Percentiles rank a stretch among this genome's conserved stretches.
phyloP scores from a whole-genome alignment of 1,140 invertebrate species.

The Apolygus lucorum region DNA sequence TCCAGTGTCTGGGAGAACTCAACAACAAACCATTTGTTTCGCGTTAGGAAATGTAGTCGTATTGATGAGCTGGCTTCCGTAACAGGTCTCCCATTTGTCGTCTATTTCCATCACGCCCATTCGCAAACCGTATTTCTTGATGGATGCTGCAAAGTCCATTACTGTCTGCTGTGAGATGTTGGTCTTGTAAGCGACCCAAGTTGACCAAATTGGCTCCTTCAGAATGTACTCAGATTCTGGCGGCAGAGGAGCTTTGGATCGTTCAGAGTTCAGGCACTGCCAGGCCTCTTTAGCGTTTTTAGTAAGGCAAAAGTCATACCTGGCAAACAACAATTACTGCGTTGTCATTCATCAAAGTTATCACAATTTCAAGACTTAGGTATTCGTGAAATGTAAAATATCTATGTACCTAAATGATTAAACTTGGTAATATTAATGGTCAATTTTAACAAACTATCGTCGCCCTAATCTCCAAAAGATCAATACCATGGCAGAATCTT shows the following conservation, averaged over 20 bases:
- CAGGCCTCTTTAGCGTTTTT: not conserved
- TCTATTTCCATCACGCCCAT: slow-evolving; percentile 83
- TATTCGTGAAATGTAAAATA: no score
- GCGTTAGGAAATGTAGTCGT: slow-evolving; percentile 68
- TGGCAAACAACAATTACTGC: no score
- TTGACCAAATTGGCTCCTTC: slow-evolving; percentile 78
- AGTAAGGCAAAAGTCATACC: no score
- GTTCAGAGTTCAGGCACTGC: no score
- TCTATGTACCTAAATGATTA: no score
- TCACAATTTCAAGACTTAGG: no score
- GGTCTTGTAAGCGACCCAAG: slow-evolving; percentile 71
- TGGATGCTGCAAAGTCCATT: slow-evolving; percentile 59
- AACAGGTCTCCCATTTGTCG: slow-evolving; percentile 82
- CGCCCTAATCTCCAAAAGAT: no score
- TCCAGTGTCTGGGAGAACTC: no score
- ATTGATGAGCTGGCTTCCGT: slow-evolving; percentile 68
- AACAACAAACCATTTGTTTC: slow-evolving; percentile 45
- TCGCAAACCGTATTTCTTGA: slow-evolving; percentile 57
- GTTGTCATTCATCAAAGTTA: no score
- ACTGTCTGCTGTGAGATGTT: slow-evolving; percentile 58
- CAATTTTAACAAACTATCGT: no score
- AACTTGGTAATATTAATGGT: no score
- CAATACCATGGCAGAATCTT: no score
- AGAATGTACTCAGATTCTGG: not conserved
- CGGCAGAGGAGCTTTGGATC: not conserved